A percentile compares a stretch with the other conserved stretches of the same genome.
Conservation (phyloP, 2,797 vertebrate genomes). For the Myotis pilosus region DNA sequence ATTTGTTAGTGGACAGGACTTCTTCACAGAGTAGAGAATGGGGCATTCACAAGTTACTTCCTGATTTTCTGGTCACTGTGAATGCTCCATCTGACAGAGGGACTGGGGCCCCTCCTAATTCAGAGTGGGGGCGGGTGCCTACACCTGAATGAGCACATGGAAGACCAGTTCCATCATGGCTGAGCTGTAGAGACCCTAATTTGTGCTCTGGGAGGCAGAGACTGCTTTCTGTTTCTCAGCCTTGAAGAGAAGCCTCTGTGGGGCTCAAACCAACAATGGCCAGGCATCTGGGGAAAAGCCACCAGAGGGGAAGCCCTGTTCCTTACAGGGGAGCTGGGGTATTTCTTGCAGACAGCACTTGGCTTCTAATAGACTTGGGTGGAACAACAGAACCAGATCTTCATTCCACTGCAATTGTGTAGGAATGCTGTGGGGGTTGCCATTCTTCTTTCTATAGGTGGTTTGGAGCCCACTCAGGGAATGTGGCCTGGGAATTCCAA, state of each 20-base stretch:
- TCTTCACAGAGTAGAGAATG: background rate
- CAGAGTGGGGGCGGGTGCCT: background rate
- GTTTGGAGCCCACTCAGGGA: background rate
- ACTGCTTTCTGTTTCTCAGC: background rate
- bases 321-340: background rate
- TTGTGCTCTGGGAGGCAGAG: background rate
- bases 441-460: background rate
- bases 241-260: background rate
- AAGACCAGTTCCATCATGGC: background rate
- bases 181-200: background rate
- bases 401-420: accelerated
- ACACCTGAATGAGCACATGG: background rate
- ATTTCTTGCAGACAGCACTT: background rate
- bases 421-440: background rate
- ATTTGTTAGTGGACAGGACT: background rate
- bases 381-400: background rate
- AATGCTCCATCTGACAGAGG: background rate
- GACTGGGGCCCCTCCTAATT: background rate
- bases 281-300: background rate
- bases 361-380: background rate
- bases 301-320: background rate
- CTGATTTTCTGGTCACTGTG: background rate
- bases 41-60: background rate
- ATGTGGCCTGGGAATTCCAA: background rate
- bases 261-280: background rate